Conservation (phyloP, 2,113 vertebrate species). For the Corvus moneduloides region DNA sequence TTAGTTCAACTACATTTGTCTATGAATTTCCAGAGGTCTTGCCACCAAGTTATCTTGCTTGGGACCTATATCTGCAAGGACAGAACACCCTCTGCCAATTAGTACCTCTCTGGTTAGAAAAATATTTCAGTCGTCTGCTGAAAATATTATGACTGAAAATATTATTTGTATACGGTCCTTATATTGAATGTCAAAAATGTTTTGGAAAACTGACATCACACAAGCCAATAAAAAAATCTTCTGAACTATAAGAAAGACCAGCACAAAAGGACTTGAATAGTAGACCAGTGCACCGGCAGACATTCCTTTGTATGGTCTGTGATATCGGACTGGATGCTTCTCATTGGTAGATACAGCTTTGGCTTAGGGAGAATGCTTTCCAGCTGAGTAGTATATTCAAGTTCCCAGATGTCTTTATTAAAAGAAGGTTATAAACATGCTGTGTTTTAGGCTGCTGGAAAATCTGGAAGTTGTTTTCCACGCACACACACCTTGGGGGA, state of each 20-base stretch:
- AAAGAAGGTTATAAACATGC: not conserved
- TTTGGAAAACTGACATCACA: not conserved
- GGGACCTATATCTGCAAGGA: not conserved
- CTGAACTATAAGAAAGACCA: not conserved
- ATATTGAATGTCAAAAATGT: not conserved
- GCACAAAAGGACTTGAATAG: not conserved
- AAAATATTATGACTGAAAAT: not conserved
- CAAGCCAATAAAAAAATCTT: not conserved
- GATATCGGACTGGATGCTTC: not conserved
- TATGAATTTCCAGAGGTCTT: not conserved
- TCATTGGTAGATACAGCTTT: not conserved
- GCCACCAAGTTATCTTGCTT: not conserved
- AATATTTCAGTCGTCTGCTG: not conserved
- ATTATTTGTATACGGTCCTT: not conserved
- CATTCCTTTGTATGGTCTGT: not conserved
- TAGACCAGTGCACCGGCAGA: not conserved
- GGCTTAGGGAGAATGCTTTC: not conserved
- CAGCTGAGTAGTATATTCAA: not conserved
- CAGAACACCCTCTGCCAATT: not conserved
- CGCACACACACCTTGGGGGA: not conserved
- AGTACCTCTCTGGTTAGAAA: not conserved
- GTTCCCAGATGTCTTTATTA: not conserved
- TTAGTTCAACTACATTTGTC: not conserved
- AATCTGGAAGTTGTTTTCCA: not conserved
- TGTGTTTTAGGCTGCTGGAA: not conserved